Base-by-base conservation (phyloP, 2,797 vertebrate species). In the Acropternis orthonyx region DNA sequence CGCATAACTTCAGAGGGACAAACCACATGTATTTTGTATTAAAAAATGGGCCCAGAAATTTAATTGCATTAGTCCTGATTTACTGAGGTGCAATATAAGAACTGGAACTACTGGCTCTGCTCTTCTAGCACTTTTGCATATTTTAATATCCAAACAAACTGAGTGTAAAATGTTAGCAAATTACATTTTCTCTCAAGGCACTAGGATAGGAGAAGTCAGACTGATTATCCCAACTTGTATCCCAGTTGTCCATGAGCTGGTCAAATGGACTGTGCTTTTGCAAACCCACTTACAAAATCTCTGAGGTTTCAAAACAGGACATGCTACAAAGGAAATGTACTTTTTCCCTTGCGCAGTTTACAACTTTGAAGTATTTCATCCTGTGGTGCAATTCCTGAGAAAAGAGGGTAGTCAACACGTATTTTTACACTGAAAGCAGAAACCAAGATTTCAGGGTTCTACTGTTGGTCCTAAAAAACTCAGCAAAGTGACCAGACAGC, bases 341-440 rank as follows among this genome's bases (percentile, higher is more conserved):
- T 80, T 65, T 84, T 76, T 15, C 61, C 36, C 44, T 52, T 59
- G n/a, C 77, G 34, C 67, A 59, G 14, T 91, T 58, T 81, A 30
- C 32, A 88, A 3, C 5, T n/a, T 51, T 28, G 28, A 28, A 73
- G 34, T 36, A 51, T 63, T 91, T 79, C 23, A 32, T 67, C 26
- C 12, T 63, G 37, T 88, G 93, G 54, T 77, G 73, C 67, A 95
- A 88, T 74, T 92, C 55, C 46, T 79, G 41, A 89, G 26, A 78
- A 62, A 71, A 88, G 6, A 80, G 17, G 39, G 21, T 68, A 39
- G n/a, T 80, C 61, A 93, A 87, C 46, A 66, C 63, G 46, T 86
- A 67, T 71, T 94, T 95, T 79, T 81, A 66, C 27, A 21, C 12
- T 88, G 82, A 92, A 95, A 89, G 71, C 46, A 79, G 77, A 95